Conservation (phyloP, 2,113 vertebrate genomes). For the Chloebia gouldiae region DNA sequence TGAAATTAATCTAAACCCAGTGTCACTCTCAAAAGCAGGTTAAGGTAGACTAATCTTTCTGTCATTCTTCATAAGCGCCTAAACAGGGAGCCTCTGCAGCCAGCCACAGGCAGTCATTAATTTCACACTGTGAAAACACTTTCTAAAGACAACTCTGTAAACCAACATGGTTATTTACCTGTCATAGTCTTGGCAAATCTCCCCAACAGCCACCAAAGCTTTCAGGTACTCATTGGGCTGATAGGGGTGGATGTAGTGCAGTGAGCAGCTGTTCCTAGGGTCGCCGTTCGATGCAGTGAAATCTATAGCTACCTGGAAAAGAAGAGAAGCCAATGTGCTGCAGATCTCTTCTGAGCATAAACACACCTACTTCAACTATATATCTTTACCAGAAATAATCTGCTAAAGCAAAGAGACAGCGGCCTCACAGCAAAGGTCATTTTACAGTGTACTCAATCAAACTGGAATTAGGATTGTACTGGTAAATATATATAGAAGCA, state of each 20-base stretch:
- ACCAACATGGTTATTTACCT: conserved; percentile 76
- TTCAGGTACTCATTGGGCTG: conserved; percentile 98
- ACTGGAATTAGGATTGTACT: neutral
- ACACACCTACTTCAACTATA: too few relatives aligned
- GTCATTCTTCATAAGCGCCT: neutral
- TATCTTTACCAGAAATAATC: neutral
- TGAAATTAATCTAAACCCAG: neutral
- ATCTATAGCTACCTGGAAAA: conserved; percentile 92
- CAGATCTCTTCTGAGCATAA: neutral
- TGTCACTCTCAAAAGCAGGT: neutral
- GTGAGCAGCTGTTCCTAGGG: conserved; percentile 94
- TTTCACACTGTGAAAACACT: neutral
- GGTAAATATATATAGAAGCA: neutral
- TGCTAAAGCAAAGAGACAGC: neutral
- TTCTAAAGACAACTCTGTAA: neutral
- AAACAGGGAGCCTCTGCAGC: neutral
- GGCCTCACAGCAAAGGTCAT: neutral
- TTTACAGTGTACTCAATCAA: neutral
- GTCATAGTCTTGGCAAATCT: conserved; percentile 99
- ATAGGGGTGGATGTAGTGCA: conserved; percentile 98
- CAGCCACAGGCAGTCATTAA: neutral
- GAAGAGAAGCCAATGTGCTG: neutral
- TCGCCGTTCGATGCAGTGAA: conserved; percentile 97
- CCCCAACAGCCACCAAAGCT: conserved; percentile 94
- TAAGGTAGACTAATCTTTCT: neutral